Conservation (phyloP, 2,113 vertebrate genomes). For the Lethenteron camtschaticum region DNA sequence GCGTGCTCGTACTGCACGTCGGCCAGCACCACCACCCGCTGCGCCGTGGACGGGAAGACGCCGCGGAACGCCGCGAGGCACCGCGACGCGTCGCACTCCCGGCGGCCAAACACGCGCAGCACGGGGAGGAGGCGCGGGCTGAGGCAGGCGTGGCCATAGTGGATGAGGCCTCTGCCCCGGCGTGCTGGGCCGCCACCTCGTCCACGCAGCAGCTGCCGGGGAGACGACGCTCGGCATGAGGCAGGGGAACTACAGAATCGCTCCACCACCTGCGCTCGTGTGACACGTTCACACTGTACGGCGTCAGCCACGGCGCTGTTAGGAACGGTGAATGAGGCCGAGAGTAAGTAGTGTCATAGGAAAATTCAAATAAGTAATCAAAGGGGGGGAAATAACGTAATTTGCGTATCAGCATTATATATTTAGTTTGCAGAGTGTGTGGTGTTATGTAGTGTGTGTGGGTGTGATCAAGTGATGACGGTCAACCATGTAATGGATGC, state of each 20-base stretch:
- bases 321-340: background rate
- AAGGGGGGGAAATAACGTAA: too few relatives aligned
- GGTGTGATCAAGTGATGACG: too few relatives aligned
- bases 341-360: background rate
- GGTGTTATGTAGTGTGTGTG: too few relatives aligned
- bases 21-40: constrained; percentile 34
- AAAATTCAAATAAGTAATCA: too few relatives aligned
- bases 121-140: constrained; percentile 46
- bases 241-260: background rate
- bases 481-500: too few relatives aligned
- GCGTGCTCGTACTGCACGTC: constrained; percentile 39
- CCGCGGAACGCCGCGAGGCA: constrained; percentile 37
- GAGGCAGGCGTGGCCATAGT: constrained; percentile 62
- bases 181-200: constrained; percentile 64
- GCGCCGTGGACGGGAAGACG: constrained; percentile 29
- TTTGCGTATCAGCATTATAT: too few relatives aligned
- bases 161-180: constrained; percentile 41
- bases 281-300: background rate
- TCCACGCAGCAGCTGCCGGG: constrained; percentile 69
- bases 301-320: background rate
- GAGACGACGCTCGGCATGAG: background rate
- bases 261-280: background rate
- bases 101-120: constrained; percentile 45
- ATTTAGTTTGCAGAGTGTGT: too few relatives aligned
- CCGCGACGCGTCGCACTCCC: constrained; percentile 24